Conservation (phyloP, 2,888 invertebrate species). For the Lasioglossum leucozonium region DNA sequence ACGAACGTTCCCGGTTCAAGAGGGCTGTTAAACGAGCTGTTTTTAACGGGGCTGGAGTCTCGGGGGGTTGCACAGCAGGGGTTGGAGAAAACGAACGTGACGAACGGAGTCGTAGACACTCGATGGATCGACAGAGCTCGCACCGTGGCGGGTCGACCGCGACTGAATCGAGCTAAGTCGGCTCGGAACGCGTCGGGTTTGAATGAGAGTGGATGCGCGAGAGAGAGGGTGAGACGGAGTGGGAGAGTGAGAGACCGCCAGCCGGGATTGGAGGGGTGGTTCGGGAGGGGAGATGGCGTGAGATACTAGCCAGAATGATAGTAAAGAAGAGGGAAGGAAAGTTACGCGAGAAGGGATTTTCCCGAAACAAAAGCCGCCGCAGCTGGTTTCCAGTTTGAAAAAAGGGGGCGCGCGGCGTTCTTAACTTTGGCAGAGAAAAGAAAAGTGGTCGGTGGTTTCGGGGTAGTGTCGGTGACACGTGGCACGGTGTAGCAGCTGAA, state of each 20-base stretch:
- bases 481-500: not conserved
- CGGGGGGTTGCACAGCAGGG: not conserved
- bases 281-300: not conserved
- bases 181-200: slow-evolving; percentile 78
- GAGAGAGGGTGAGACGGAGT: slow-evolving; percentile 37
- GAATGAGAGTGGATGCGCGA: slow-evolving; percentile 77
- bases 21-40: not conserved
- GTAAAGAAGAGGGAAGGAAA: not conserved
- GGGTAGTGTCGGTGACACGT: not conserved
- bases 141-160: slow-evolving; percentile 82
- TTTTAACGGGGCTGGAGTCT: not conserved
- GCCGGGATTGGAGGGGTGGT: not conserved
- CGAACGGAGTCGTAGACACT: slow-evolving; percentile 12
- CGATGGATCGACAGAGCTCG: slow-evolving; percentile 69
- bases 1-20: not conserved
- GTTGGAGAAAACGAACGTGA: slow-evolving; percentile 13
- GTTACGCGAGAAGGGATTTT: not conserved
- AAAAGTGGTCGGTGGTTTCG: not conserved
- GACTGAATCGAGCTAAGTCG: slow-evolving; percentile 79
- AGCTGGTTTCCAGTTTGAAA: not conserved
- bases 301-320: not conserved
- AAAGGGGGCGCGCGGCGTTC: not conserved
- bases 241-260: not conserved
- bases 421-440: not conserved
- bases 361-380: not conserved